Evolutionary conservation across 2,113 vertebrate genomes (phyloP), one percentile per base, ranked within the genome.

Genomic region (Cebidichthys violaceus): DNA sequence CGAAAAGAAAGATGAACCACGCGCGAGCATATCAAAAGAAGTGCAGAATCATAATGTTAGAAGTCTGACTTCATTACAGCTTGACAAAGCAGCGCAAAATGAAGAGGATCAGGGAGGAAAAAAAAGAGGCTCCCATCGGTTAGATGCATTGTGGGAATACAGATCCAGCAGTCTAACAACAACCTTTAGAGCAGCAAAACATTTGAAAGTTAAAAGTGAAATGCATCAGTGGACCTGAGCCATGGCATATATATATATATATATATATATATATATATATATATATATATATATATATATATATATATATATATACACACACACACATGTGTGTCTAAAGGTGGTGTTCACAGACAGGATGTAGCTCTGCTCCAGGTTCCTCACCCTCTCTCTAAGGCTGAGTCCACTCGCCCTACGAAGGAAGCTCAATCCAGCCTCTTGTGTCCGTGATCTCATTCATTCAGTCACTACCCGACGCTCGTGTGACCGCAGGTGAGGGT

Each of bases 341-440:
- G 79, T 10, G 20, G 68, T 57, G 11, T 77, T 83, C 68, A 75
- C 52, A 41, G 66, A 43, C 50, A 39, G 67, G 39, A 75, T 8
- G 11, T 60, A 72, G 35, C 37, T 37, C 37, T 9, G 9, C 33
- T 33, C 33, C 1, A 9, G 11, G 39, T 41, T 41, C 39, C 39
- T 41, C 41, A 43, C 14, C 41, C 41, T 43, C 2, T 15, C 41
- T 15, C 10, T 43, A 15, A 43, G 41, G 41, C 41, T 43, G 41
- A 43, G 10, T 4, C 41, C 41, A 15, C 8, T 9, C 41, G 2
- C 41, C 41, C 41, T 43, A 43, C 41, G 8, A 3, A 43, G 41
- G 41, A 11, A 43, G 41, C 41, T 43, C 41, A 43, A 14, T 43
- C 3, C 14, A 15, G 11, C 41, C 41, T 13, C 14, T 15, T 43